Evolutionary conservation across 1,140 invertebrate genomes (phyloP).

Genomic region (Drosophila azteca): DNA sequence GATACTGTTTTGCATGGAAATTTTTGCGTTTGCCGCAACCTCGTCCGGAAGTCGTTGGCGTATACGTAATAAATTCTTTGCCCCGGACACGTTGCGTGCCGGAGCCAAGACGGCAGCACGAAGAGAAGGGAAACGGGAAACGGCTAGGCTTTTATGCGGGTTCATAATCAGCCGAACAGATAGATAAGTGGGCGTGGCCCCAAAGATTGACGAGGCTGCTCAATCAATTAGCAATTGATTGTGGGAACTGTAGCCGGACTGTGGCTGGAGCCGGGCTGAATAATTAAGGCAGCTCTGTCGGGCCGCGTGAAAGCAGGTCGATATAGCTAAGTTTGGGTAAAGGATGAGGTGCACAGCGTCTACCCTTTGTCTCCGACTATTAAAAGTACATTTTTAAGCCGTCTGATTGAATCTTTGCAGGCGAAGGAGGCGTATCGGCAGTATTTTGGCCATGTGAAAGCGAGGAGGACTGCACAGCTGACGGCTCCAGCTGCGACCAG

Average conservation of each 20-base stretch:
- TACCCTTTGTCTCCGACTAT: too few species aligned
- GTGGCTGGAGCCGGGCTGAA: background rate
- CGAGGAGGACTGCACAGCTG: slow-evolving; percentile 72
- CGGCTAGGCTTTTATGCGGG: slow-evolving; percentile 2
- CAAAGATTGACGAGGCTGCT: slow-evolving; percentile 33
- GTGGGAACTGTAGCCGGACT: background rate
- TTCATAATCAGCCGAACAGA: slow-evolving; percentile 40
- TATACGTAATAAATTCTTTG: slow-evolving; percentile 74
- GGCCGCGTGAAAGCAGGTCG: too few species aligned
- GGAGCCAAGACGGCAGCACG: slow-evolving; percentile 7
- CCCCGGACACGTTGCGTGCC: slow-evolving; percentile 62
- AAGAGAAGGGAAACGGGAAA: slow-evolving; percentile 2
- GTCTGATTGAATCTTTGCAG: slow-evolving; percentile 18
- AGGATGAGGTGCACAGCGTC: background rate
- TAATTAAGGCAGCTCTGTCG: background rate
- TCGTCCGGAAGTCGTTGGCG: slow-evolving; percentile 74
- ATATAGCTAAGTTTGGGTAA: background rate
- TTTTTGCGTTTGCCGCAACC: slow-evolving; percentile 47
- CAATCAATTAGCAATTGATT: slow-evolving; percentile 36
- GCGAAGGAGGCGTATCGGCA: slow-evolving; percentile 60
- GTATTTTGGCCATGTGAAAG: slow-evolving; percentile 79
- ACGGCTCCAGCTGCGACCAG: slow-evolving; percentile 62
- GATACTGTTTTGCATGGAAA: slow-evolving; percentile 52
- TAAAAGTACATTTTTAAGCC: background rate
- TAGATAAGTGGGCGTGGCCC: slow-evolving; percentile 25